Percentiles rank a stretch among this genome's conserved stretches.
phyloP scores from a whole-genome alignment of 2,113 vertebrate genomes.

The Lagopus muta region DNA sequence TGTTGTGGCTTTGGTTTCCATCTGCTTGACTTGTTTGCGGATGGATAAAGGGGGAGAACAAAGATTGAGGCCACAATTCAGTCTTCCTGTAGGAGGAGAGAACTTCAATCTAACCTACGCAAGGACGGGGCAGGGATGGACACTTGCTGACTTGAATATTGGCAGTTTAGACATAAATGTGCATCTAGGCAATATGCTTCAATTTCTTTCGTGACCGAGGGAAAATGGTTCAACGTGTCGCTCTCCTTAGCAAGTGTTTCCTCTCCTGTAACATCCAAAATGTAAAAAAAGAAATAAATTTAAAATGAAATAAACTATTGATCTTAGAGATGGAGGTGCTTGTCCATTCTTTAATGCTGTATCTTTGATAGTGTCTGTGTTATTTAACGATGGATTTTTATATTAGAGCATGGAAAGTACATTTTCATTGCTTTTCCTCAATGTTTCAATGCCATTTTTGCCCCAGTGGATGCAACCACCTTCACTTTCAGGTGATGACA shows the following conservation, averaged over 20 bases:
- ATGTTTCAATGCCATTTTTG: not conserved
- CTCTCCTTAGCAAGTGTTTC: constrained; percentile 47
- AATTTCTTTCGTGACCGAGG: constrained; percentile 40
- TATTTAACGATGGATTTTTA: not conserved
- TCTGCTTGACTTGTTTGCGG: not conserved
- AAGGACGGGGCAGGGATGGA: constrained; percentile 6
- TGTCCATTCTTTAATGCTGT: not conserved
- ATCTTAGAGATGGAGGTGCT: not conserved
- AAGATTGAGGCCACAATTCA: constrained; percentile 26
- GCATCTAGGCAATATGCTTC: constrained; percentile 27
- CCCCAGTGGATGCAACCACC: not conserved
- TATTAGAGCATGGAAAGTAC: rapidly evolving
- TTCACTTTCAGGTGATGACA: not conserved
- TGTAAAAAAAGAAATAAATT: constrained; percentile 1
- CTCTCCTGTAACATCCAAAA: constrained; percentile 61
- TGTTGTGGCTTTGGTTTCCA: constrained; percentile 47
- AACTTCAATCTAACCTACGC: constrained; percentile 13
- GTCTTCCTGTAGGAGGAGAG: constrained; percentile 61
- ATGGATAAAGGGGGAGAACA: not conserved
- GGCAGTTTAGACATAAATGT: constrained; percentile 28
- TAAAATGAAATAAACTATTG: constrained; percentile 51
- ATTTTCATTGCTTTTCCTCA: not conserved
- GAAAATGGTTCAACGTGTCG: constrained; percentile 24
- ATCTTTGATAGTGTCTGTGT: not conserved
- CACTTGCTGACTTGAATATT: constrained; percentile 46